Evolutionary conservation across 2,797 vertebrate species (phyloP), one percentile per base, ranked within the genome.

Genomic region (Melanotaenia trifasciata): DNA sequence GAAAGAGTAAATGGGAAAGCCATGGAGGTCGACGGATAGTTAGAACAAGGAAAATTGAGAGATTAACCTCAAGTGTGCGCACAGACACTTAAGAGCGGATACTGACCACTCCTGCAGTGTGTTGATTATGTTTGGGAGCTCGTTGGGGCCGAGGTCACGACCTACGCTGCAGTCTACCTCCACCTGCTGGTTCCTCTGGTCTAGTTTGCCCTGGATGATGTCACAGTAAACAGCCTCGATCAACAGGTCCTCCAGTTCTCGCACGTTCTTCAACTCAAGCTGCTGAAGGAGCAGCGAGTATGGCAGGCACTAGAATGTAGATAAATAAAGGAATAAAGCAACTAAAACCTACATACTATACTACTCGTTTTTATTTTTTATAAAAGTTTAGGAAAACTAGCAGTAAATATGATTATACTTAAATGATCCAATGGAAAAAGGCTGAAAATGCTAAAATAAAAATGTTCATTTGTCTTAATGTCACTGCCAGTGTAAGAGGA

Each of bases 161-260:
- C 98, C 97, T 11, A 99, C 97, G 74, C 98, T 99, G 93, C 98
- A 98, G 91, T 99, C 98, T 77, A 99, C 98, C 83, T 99, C 98
- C 72, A 99, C 95, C 91, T 99, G 95, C 89, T 99, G 98, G 91
- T 99, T 99, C 86, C 98, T 96, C 90, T 99, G 98, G 92, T 99
- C 98, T 91, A 99, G 72, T 84, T 99, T 99, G 71, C 98, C 98
- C 87, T 99, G 98, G 92, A 99, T 99, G 93, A 99, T 98, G 92
- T 99, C 98, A 50, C 98, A 97, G 93, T 99, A 99, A 88, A 99
- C 96, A 0, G 98, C 98, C 80, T 99, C 98, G 18, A 99, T 99
- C 87, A 99, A 96, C 86, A 99, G 94, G 91, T 99, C 98, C 90
- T 99, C 98, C 83, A 99, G 74, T 89, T 99, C 98, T 38, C 98